phyloP scores from a whole-genome alignment of 2,113 vertebrate genomes.

The Illadopsis cleaveri region DNA sequence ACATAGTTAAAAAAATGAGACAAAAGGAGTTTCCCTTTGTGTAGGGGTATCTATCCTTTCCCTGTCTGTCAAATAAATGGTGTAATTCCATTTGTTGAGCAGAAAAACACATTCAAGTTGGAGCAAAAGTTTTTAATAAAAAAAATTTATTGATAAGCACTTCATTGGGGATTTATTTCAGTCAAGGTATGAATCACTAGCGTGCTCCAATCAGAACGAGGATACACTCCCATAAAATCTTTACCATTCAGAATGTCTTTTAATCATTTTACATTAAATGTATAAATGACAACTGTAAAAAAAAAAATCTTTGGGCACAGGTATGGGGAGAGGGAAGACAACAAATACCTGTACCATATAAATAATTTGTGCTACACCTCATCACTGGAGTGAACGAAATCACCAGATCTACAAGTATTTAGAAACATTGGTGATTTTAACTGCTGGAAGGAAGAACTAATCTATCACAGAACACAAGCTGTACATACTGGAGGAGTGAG shows the following conservation, averaged over 20 bases:
- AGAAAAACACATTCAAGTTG: neutral
- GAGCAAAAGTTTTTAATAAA: neutral
- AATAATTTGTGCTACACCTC: neutral
- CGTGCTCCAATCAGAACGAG: neutral
- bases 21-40: constrained; percentile 53
- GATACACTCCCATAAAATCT: neutral
- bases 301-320: neutral
- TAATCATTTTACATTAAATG: neutral
- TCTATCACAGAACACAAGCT: neutral
- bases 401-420: neutral
- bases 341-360: neutral
- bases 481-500: neutral
- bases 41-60: neutral
- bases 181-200: neutral
- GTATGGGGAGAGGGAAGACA: neutral
- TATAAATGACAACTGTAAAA: neutral
- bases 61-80: neutral
- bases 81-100: neutral
- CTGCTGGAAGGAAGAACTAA: neutral
- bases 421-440: neutral
- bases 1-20: constrained; percentile 41
- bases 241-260: neutral
- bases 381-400: neutral
- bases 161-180: neutral
- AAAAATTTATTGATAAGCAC: neutral